Evolutionary conservation across 2,113 vertebrate genomes (phyloP).

Genomic region (Brienomyrus brachyistius): DNA sequence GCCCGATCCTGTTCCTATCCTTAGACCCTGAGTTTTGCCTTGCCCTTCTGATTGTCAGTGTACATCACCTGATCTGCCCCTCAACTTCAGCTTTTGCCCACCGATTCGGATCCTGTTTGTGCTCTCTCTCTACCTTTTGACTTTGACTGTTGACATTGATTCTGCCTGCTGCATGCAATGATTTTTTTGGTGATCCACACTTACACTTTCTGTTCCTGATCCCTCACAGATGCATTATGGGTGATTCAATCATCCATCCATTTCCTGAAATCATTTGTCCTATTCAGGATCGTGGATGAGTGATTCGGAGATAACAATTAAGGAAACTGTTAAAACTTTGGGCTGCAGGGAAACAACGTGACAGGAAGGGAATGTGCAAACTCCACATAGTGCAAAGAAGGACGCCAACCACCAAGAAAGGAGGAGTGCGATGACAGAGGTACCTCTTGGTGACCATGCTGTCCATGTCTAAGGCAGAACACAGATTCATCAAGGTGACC

Average conservation of each 20-base stretch:
- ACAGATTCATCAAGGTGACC: not conserved
- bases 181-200: not conserved
- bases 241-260: not conserved
- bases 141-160: not conserved
- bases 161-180: not conserved
- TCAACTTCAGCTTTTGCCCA: not conserved
- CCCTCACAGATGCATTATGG: not conserved
- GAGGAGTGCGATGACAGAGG: not conserved
- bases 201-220: not conserved
- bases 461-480: not conserved
- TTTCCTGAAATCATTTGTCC: not conserved
- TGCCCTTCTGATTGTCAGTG: not conserved
- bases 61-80: not conserved
- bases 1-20: not conserved
- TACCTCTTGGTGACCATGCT: not conserved
- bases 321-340: not conserved
- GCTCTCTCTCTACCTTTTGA: not conserved
- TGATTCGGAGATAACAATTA: not conserved
- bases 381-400: not conserved
- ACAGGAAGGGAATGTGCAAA: not conserved
- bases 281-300: not conserved
- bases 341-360: not conserved
- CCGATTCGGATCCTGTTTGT: not conserved
- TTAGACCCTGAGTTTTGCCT: not conserved
- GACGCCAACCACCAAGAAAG: not conserved